Evolutionary conservation across 2,888 invertebrate genomes (phyloP), one percentile per base, ranked within the genome.

Genomic region (Orchesellides sinensis): DNA sequence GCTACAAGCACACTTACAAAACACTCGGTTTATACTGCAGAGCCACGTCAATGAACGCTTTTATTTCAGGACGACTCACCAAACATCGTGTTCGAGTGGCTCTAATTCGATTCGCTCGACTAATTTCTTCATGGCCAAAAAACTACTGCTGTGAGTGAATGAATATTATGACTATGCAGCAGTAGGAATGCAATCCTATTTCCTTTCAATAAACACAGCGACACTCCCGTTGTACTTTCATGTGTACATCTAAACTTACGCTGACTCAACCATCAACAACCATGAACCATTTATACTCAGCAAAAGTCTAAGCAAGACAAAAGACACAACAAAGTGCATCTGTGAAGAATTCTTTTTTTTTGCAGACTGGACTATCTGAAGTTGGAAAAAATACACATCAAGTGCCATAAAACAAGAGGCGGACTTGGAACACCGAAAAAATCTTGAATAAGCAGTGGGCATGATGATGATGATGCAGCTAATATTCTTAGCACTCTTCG

Each of bases 61-160:
- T 65, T n/a, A n/a, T n/a, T n/a, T n/a, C n/a, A n/a, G n/a, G n/a
- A n/a, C n/a, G n/a, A n/a, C 49, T 56, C 25, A 8, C 29, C 10
- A 4, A 10, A n/a, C 19, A 17, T 52, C 17, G 25, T 52, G 19
- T 21, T 56, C 25, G 56, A 63, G 63, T 65, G 65, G 63, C 32
- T 29, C 79, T 79, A 70, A 70, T 79, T 70, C 63, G 63, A 70
- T 70, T 79, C 70, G 54, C 40, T 54, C 23, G 29, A 49, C 79
- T 79, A 79, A 79, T 79, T 70, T 79, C 65, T 61, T 69, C 78
- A 69, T 72, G 79, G 45, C 14, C 69, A 78, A 4, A 29, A 40
- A 32, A 19, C 23, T 40, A 14, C 1, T 19, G 47, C 10, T 23
- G 68, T 68, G 32, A 68, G 49, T 68, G 47, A 68, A 68, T 68